Conservation (phyloP, 2,888 invertebrate genomes). For the Phoronis australis region DNA sequence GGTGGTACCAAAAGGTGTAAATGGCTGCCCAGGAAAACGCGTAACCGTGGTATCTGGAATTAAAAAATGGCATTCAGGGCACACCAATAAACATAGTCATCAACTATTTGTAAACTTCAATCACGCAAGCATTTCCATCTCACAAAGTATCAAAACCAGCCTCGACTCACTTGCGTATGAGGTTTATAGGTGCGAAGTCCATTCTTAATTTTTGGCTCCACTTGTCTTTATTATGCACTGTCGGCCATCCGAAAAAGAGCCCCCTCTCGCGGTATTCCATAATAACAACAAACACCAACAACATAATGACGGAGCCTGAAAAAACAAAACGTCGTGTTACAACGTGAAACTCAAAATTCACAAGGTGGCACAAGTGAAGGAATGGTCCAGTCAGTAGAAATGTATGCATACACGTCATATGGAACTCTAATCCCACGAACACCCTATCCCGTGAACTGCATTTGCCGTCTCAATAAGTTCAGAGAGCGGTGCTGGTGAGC, state of each 20-base stretch:
- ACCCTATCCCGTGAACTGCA: no score
- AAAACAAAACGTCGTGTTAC: neutral
- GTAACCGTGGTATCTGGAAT: conserved; percentile 24
- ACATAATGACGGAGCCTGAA: conserved; percentile 19
- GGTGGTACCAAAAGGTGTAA: conserved; percentile 25
- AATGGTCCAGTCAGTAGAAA: no score
- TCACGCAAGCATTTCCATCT: no score
- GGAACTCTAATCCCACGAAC: no score
- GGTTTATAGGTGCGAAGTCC: conserved; percentile 12
- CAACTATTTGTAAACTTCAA: no score
- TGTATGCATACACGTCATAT: no score
- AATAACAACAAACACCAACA: conserved; percentile 18
- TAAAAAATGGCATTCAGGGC: no score
- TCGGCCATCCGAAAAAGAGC: conserved; percentile 19
- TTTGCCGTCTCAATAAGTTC: no score
- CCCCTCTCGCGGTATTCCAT: conserved; percentile 22
- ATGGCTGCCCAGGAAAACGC: conserved; percentile 18
- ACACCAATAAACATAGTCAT: no score
- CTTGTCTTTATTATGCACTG: conserved; percentile 7
- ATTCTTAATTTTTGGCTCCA: conserved; percentile 5
- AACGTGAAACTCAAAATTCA: no score
- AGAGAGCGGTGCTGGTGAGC: neutral
- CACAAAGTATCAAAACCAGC: no score
- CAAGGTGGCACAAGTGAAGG: no score
- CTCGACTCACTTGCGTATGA: conserved; percentile 13